Base-by-base conservation (phyloP, 2,797 vertebrate species). In the Sebastes cheni region DNA sequence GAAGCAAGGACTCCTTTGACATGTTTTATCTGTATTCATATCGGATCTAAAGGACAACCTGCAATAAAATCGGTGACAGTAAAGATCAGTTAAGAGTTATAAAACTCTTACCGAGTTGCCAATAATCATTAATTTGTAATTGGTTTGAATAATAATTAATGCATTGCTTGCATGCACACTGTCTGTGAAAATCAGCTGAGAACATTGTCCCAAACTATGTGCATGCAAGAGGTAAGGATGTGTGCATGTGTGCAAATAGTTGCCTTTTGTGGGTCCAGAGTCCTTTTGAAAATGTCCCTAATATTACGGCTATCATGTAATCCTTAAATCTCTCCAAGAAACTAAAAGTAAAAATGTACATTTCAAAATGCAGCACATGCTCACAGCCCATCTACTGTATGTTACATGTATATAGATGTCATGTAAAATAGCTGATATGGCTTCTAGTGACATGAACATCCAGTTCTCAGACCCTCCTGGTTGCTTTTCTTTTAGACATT, bases 231-330 rank as follows among this genome's bases (percentile, higher is more conserved):
- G 32, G 32, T 64, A 50, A 50, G 18, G 50, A 20, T 65, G n/a
- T 23, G 61, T 65, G n/a, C 7, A 16, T 75, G 9, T 4, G 11
- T 67, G 60, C 22, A 79, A 76, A 86, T n/a, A 75, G 50, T 50
- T 71, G 3, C 13, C 27, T 3, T 60, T 58, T 34, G n/a, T 34
- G 42, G 34, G 80, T 86, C 77, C 91, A 93, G 85, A 88, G 93
- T 94, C 69, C 85, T 66, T 79, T 85, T 75, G 12, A 70, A 80
- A 79, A 73, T 27, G 16, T 62, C 4, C 22, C 29, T 61, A 23
- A 54, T 32, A 14, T 61, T 29, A 18, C 2, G 39, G 14, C 3
- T 2, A 39, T 91, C 87, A 59, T 59, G n/a, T 78, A 88, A 92
- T 69, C 16, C 1, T 5, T 32, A 52, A 50, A 70, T 52, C 3